phyloP scores from a whole-genome alignment of 2,797 vertebrate species.

The Margarornis squamiger region DNA sequence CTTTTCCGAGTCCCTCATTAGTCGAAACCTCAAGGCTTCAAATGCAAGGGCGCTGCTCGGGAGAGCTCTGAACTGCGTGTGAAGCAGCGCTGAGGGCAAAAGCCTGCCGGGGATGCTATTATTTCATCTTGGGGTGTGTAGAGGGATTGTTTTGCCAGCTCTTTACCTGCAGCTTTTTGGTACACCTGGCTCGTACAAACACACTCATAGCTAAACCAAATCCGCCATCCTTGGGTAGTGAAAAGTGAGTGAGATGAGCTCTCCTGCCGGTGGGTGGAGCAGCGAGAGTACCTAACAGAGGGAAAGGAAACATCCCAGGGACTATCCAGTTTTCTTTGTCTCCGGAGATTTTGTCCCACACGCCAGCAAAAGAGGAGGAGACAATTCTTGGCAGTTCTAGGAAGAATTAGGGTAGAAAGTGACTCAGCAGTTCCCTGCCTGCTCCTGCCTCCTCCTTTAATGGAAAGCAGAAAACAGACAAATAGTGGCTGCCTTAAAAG shows the following conservation, averaged over 20 bases:
- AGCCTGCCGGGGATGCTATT: neutral
- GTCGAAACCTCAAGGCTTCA: neutral
- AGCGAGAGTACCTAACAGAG: neutral
- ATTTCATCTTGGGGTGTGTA: neutral
- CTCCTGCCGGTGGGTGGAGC: conserved; percentile 27
- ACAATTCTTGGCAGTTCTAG: neutral
- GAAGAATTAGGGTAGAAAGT: neutral
- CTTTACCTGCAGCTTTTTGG: neutral
- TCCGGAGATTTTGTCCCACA: neutral
- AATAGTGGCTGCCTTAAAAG: neutral
- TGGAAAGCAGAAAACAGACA: neutral
- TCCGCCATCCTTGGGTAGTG: too few relatives aligned
- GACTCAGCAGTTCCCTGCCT: neutral
- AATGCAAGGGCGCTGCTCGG: neutral
- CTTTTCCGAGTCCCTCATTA: neutral
- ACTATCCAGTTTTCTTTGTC: neutral
- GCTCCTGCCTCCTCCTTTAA: neutral
- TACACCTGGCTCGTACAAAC: neutral
- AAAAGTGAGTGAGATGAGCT: neutral
- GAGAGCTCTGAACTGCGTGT: neutral
- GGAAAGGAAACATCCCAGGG: neutral
- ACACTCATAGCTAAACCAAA: neutral
- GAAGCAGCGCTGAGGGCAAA: neutral
- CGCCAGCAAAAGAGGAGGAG: neutral
- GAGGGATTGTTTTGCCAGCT: neutral